phyloP scores from a whole-genome alignment of 2,113 vertebrate species.

The Crotalus viridis region DNA sequence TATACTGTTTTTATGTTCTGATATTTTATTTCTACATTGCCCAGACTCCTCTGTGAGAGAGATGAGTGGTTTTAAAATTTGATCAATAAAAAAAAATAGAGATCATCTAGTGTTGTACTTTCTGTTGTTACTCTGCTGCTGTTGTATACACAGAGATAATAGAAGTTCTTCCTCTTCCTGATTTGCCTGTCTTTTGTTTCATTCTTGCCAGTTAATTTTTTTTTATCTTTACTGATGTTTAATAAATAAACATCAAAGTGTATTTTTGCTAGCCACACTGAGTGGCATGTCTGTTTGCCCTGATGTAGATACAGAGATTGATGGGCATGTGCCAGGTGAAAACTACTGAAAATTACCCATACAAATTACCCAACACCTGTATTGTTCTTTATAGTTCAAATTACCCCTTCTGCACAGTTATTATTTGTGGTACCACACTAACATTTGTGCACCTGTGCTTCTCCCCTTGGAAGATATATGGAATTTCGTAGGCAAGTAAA shows the following conservation, averaged over 20 bases:
- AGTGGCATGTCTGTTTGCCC: not conserved
- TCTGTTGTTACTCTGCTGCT: too few species aligned
- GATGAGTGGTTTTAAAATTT: too few species aligned
- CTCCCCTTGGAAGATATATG: not conserved
- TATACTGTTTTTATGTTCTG: too few species aligned
- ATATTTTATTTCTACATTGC: too few species aligned
- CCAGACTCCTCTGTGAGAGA: too few species aligned
- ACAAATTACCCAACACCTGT: not conserved
- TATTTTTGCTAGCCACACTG: not conserved
- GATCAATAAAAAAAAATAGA: too few species aligned
- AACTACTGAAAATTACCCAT: not conserved
- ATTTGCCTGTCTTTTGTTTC: not conserved
- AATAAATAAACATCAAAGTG: not conserved
- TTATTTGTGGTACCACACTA: not conserved
- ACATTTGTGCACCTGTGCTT: not conserved
- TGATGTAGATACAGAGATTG: not conserved
- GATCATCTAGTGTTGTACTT: too few species aligned
- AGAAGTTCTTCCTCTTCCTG: not conserved
- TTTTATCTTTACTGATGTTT: not conserved
- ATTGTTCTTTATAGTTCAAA: not conserved
- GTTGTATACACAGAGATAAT: not conserved
- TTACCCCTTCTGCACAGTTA: not conserved
- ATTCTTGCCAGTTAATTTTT: not conserved
- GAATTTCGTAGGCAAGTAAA: not conserved
- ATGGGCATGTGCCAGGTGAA: not conserved